Evolutionary conservation across 2,113 vertebrate species (phyloP).

Genomic region (Cariama cristata): DNA sequence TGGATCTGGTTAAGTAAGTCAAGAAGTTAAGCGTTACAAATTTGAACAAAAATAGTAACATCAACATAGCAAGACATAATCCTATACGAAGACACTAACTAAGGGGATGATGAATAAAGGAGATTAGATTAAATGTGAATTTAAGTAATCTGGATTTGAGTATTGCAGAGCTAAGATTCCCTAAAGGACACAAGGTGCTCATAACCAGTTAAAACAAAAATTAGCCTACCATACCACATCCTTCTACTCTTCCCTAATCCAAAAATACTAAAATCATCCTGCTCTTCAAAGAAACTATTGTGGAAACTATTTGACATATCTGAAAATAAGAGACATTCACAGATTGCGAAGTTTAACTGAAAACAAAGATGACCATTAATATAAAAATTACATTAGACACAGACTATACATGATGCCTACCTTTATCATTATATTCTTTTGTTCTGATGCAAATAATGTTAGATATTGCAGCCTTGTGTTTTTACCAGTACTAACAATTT

Average conservation of each 20-base stretch:
- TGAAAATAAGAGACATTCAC: background rate
- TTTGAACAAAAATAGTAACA: conserved; percentile 2
- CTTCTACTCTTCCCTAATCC: background rate
- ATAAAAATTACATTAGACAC: background rate
- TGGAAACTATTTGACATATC: background rate
- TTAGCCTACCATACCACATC: background rate
- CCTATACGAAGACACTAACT: background rate
- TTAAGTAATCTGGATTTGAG: conserved; percentile 32
- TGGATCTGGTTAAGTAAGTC: background rate
- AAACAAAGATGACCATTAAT: background rate
- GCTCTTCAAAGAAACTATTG: background rate
- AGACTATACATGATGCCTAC: background rate
- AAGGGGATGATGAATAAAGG: conserved; percentile 14
- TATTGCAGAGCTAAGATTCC: background rate
- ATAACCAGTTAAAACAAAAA: background rate
- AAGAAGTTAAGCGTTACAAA: background rate
- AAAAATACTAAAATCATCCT: background rate
- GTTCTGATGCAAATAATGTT: background rate
- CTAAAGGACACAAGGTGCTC: background rate
- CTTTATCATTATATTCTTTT: background rate
- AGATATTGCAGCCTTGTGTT: background rate
- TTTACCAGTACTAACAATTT: background rate
- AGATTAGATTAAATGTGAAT: conserved; percentile 21
- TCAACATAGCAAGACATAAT: background rate
- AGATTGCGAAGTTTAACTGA: background rate